Conservation (phyloP, 1,140 invertebrate species). For the Pseudomyrmex concolor region DNA sequence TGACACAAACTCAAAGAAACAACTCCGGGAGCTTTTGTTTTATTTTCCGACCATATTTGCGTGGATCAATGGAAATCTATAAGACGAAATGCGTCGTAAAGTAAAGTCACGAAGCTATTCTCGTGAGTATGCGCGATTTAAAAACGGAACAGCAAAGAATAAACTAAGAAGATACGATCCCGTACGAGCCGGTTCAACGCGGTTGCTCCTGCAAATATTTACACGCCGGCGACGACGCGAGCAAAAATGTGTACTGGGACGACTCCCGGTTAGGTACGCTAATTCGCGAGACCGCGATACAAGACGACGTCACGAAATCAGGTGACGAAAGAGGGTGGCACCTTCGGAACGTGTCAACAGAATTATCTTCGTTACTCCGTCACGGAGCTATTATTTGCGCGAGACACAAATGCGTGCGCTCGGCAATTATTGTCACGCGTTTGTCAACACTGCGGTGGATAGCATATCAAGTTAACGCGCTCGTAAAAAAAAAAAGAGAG, state of each 20-base stretch:
- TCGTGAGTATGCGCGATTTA: neutral
- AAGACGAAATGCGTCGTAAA: no score
- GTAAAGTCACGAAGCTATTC: neutral
- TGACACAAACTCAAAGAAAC: no score
- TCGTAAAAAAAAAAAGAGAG: conserved; percentile 35
- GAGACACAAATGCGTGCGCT: conserved; percentile 24
- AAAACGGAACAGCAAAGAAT: conserved; percentile 5
- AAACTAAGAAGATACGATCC: conserved; percentile 9
- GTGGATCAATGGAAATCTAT: neutral
- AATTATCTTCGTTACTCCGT: conserved; percentile 9
- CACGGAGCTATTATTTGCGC: conserved; percentile 46
- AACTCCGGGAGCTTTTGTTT: no score
- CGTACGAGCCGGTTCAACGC: conserved; percentile 24
- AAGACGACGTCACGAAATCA: conserved; percentile 34
- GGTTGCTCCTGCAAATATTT: conserved; percentile 66
- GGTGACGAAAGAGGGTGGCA: neutral
- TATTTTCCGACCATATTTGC: neutral
- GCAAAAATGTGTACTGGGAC: conserved; percentile 54
- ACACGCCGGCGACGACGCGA: conserved; percentile 50
- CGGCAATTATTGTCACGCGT: conserved; percentile 33
- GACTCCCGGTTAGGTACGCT: conserved; percentile 50
- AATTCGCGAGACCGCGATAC: conserved; percentile 49
- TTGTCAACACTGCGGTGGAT: neutral
- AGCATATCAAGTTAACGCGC: conserved; percentile 17
- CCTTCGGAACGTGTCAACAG: conserved; percentile 29